These are phyloP conservation scores for Lampris incognitus DNA, from an alignment of 2,113 vertebrate genomes.

Conservation along the genomic window DNA sequence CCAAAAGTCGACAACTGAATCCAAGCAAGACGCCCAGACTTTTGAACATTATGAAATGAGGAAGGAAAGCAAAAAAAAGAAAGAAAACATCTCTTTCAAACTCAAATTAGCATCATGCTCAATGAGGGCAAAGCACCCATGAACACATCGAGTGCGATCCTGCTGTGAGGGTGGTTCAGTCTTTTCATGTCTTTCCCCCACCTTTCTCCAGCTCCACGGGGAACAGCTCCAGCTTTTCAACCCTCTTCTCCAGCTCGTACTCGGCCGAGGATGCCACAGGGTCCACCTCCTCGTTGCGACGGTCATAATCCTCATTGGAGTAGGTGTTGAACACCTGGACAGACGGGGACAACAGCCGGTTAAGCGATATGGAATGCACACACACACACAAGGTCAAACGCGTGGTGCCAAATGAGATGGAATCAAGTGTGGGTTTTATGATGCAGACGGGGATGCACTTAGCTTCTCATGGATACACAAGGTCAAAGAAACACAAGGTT, in stretches of 20 bases:
- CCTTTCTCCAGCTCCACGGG: slow-evolving; percentile 98
- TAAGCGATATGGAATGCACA: no score
- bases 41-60: no score
- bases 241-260: slow-evolving; percentile 97
- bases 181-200: slow-evolving; percentile 60
- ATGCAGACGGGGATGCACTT: not conserved
- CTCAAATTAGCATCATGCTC: no score
- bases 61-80: no score
- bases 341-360: no score
- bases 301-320: slow-evolving; percentile 97
- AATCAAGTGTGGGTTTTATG: no score
- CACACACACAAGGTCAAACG: no score
- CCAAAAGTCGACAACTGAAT: not conserved
- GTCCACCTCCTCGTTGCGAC: slow-evolving; percentile 96
- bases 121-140: no score
- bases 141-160: no score
- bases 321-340: slow-evolving; percentile 96
- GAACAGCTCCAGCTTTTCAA: slow-evolving; percentile 98
- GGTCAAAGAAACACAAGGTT: not conserved
- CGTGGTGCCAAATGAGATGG: no score
- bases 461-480: not conserved
- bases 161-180: no score
- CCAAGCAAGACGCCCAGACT: not conserved
- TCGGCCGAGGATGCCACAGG: slow-evolving; percentile 97
- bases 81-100: no score